Evolutionary conservation across 1,140 invertebrate species (phyloP), one percentile per base, ranked within the genome.

Genomic region (Ceratitis capitata): DNA sequence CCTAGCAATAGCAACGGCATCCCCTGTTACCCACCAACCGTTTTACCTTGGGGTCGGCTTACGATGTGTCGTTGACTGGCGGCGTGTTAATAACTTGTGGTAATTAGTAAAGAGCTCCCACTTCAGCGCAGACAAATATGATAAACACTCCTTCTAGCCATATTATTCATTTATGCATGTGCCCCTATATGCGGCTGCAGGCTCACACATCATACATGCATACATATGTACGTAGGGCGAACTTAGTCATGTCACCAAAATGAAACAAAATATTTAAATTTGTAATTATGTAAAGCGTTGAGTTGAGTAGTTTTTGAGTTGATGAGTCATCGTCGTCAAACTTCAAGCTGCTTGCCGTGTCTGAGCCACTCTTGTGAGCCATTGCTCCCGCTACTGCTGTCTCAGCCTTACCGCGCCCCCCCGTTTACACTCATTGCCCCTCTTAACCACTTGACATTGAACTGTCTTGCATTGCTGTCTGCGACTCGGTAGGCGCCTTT

Each of bases 31-130:
- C n/a, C n/a, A n/a, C n/a, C n/a, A n/a, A n/a, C n/a, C n/a, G n/a
- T n/a, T n/a, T n/a, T n/a, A n/a, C n/a, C n/a, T n/a, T n/a, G n/a
- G n/a, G n/a, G n/a, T n/a, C n/a, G n/a, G n/a, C n/a, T n/a, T n/a
- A n/a, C n/a, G n/a, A n/a, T n/a, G n/a, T n/a, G n/a, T n/a, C n/a
- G 51, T 26, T 23, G n/a, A 19, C 26, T 16, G 16, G 10, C 61
- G 87, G 90, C 88, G 88, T 90, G 88, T 88, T 90, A 88, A 90
- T 89, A 90, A 88, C 88, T 90, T 88, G 86, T 86, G 88, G 88
- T 90, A 89, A 90, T 90, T 90, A 89, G 87, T 87, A 87, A 87
- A 87, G 87, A 87, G 86, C 78, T 49, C 12, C 42, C 42, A 51
- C 78, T 49, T 26, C 78, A 29, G n/a, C 42, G 45, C 35, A 35